Percentiles rank a stretch among this genome's conserved stretches.
Conservation (phyloP, 2,113 vertebrate species). For the Tylochromis polylepis region DNA sequence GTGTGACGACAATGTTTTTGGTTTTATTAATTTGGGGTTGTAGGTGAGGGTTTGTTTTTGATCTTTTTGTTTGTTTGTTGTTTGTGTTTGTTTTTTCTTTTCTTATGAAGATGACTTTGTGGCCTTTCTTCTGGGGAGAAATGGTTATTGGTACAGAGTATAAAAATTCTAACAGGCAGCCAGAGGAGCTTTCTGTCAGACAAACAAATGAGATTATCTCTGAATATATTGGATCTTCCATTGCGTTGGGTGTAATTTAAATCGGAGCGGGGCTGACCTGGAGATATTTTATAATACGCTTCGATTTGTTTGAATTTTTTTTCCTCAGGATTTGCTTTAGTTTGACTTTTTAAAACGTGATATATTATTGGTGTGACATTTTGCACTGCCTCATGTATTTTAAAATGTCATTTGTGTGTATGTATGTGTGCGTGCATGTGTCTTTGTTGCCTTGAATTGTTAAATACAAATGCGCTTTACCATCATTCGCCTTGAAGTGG, state of each 20-base stretch:
- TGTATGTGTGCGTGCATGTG: neutral
- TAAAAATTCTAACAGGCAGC: neutral
- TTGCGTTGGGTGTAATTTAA: slow-evolving; percentile 68
- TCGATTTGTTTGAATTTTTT: slow-evolving; percentile 53
- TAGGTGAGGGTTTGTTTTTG: neutral
- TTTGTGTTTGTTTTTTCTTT: neutral
- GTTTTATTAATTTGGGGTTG: slow-evolving; percentile 14
- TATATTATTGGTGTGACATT: slow-evolving; percentile 72
- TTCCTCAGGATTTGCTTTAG: slow-evolving; percentile 72
- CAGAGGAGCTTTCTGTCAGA: slow-evolving; percentile 39
- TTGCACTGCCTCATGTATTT: slow-evolving; percentile 72
- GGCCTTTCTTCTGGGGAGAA: slow-evolving; percentile 59
- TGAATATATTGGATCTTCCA: slow-evolving; percentile 47
- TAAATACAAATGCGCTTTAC: slow-evolving; percentile 70
- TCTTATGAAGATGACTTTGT: slow-evolving; percentile 34
- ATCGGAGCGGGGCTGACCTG: slow-evolving; percentile 54
- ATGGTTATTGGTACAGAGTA: slow-evolving; percentile 30
- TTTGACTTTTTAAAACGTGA: slow-evolving; percentile 56
- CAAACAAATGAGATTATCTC: slow-evolving; percentile 42
- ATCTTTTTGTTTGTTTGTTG: neutral
- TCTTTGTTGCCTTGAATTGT: slow-evolving; percentile 71
- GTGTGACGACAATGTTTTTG: slow-evolving; percentile 35
- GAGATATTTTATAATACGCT: slow-evolving; percentile 45
- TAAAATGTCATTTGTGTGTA: slow-evolving; percentile 33
- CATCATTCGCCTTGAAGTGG: slow-evolving; percentile 50